A percentile compares a stretch with the other conserved stretches of the same genome.
Evolutionary conservation across 2,797 vertebrate genomes (phyloP).

Genomic region (Echeneis naucrates): DNA sequence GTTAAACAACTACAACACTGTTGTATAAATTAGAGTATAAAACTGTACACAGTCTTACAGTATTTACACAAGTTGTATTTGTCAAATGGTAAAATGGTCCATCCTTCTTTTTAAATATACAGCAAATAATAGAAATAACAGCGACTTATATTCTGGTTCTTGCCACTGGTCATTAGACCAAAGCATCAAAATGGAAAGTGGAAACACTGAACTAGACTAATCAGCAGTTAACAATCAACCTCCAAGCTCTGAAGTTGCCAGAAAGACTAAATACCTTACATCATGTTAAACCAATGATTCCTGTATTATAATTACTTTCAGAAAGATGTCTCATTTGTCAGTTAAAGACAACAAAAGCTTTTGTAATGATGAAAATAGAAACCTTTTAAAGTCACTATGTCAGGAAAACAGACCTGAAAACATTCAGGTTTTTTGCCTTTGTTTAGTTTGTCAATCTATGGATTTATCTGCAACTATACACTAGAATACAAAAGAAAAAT

Average conservation of each 20-base stretch:
- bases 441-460: neutral
- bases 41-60: conserved; percentile 78
- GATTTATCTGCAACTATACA: too few relatives aligned
- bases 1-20: conserved; percentile 55
- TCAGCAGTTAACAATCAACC: conserved; percentile 25
- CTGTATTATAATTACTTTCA: conserved; percentile 12
- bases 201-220: conserved; percentile 9
- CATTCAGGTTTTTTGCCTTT: conserved; percentile 5
- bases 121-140: conserved; percentile 53
- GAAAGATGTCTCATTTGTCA: neutral
- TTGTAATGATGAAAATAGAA: neutral
- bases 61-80: conserved; percentile 72
- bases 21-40: conserved; percentile 78
- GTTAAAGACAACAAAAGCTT: neutral
- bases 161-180: neutral
- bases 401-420: neutral
- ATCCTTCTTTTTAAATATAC: conserved; percentile 58
- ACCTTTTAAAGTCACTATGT: neutral
- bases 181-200: conserved; percentile 1
- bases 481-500: neutral
- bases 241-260: conserved; percentile 18
- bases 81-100: conserved; percentile 40
- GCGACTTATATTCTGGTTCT: conserved; percentile 32
- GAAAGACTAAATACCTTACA: conserved; percentile 14
- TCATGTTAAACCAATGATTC: conserved; percentile 8